Conservation (phyloP, 2,797 vertebrate species). For the Falco naumanni region DNA sequence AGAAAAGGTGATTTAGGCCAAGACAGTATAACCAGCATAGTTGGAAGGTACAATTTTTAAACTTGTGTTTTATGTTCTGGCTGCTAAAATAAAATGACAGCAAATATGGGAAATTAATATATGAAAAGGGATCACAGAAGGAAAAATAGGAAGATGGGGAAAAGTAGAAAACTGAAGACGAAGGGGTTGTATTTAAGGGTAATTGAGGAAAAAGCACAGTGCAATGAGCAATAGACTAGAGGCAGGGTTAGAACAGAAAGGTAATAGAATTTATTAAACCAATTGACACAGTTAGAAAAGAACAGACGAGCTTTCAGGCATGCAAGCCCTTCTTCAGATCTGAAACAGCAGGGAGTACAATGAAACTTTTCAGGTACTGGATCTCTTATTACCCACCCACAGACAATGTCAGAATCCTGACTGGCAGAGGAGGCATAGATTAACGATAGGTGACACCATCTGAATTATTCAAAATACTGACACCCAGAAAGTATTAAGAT, state of each 20-base stretch:
- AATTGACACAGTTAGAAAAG: constrained; percentile 34
- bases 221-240: not conserved
- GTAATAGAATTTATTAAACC: constrained; percentile 42
- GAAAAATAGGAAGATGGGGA: not conserved
- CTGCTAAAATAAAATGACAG: not conserved
- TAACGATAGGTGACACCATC: constrained; percentile 32
- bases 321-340: constrained; percentile 20
- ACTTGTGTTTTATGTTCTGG: not conserved
- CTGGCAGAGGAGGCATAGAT: constrained; percentile 44
- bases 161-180: not conserved
- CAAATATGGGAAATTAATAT: not conserved
- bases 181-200: not conserved
- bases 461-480: constrained; percentile 44
- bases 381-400: constrained; percentile 44
- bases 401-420: constrained; percentile 50
- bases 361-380: constrained; percentile 47
- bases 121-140: not conserved
- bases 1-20: not conserved
- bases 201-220: not conserved
- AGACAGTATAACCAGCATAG: not conserved
- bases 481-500: not conserved
- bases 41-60: not conserved
- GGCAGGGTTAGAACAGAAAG: not conserved
- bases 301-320: not conserved
- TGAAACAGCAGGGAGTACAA: constrained; percentile 46